Evolutionary conservation across 1,140 invertebrate species (phyloP), one percentile per base, ranked within the genome.

Genomic region (Penaeus indicus): DNA sequence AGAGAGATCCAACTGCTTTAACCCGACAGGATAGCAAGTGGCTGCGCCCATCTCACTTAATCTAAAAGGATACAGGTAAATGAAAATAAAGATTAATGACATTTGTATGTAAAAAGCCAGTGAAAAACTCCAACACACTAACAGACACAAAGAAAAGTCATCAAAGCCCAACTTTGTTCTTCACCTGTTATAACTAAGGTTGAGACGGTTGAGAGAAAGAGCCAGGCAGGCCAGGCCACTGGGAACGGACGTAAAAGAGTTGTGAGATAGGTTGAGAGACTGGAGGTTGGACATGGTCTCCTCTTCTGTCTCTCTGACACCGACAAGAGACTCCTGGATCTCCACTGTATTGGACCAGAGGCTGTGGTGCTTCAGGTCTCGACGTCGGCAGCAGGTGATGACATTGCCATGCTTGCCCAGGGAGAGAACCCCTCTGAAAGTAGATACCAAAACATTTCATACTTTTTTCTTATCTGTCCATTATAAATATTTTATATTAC

Each of bases 1-100:
- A 16, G 97, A 97, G 25, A 99, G 93, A 93, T 99, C 98, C 3
- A 99, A 92, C 92, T 98, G 97, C 90, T 98, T 97, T 1, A 99
- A 93, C 77, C 95, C 95, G 64, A 95, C 95, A 4, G 98, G 98
- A 93, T 98, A 98, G 72, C 96, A 96, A 16, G 96, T 97, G 61
- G 99, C 96, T 91, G 97, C 96, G 21, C 97, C 97, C 96, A 98
- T 97, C 81, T 92, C 92, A 21, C 88, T 92, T n/a, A 93, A 89
- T 91, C 92, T 91, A 86, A 32, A 85, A 90, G 22, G 27, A 83
- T 82, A 8, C 13, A 42, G 11, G 19, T 61, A 54, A 3, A 80
- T 21, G 4, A 22, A 32, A 80, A 60, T 72, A 25, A 72, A 72
- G 67, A n/a, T 72, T 13, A 72, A n/a, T 72, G 11, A 72, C 25